Base-by-base conservation (phyloP, 2,113 vertebrate genomes). In the Hippocampus zosterae region DNA sequence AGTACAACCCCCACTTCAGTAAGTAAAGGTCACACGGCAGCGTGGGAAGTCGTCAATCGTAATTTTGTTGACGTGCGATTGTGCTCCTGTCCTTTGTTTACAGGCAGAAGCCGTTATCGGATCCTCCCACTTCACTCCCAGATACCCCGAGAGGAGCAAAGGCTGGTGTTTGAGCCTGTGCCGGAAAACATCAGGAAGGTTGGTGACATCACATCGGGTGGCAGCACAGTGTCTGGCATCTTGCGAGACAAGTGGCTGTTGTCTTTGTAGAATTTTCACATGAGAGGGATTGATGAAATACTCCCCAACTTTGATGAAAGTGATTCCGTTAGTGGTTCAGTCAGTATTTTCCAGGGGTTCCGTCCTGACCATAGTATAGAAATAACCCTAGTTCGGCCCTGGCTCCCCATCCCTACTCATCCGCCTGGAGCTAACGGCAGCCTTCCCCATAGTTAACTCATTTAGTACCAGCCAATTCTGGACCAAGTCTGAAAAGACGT, bases 101-200 rank as follows among this genome's bases (percentile, higher is more conserved):
- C 78, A 99, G 97, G 94, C 72, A 89, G 89, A 77, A 88, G 77
- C 21, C 89, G 90, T 25, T 98, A 98, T 78, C 89, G 87, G 72
- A 93, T 98, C 85, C 85, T 98, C 64, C 96, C 96, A 56, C 92
- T 99, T 11, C 97, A 98, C 88, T 98, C 96, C 0, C 96, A 98
- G 85, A 94, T 99, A 81, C 97, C 97, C 15, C 89, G 96, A 68
- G 97, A 99, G 65, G 96, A 98, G 19, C 97, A 99, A 61, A 92
- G 95, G 46, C 92, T 92, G 79, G 96, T 96, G 55, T 98, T 99
- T 81, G 95, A 98, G 63, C 92, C 95, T 0, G 93, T 95, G 46
- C 94, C 95, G 44, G 79, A 90, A 3, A 90, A 93, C 62, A 85
- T 98, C 46, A 95, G 88, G 0, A 97, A 99, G 93, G 97, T 93